Evolutionary conservation across 2,797 vertebrate genomes (phyloP).

Genomic region (Tapera naevia): DNA sequence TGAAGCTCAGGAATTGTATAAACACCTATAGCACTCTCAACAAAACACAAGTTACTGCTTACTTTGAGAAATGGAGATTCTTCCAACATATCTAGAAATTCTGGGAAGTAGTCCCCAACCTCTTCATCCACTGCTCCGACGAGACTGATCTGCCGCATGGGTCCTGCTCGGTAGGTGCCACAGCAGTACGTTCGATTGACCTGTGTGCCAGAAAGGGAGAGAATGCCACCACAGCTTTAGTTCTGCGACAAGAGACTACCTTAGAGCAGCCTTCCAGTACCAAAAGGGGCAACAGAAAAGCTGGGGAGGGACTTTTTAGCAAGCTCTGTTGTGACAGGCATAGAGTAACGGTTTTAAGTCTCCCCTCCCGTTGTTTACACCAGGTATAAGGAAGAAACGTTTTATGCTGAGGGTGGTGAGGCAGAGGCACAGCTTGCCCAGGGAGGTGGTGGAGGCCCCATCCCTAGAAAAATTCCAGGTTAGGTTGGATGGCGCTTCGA

Average conservation of each 20-base stretch:
- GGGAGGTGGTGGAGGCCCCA: too few species aligned
- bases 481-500: too few species aligned
- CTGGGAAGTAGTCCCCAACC: slow-evolving; percentile 96
- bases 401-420: too few species aligned
- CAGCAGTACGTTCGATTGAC: slow-evolving; percentile 96
- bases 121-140: slow-evolving; percentile 98
- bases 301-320: too few species aligned
- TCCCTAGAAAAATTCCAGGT: too few species aligned
- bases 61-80: slow-evolving; percentile 98
- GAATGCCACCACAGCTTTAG: not conserved
- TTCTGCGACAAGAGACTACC: not conserved
- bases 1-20: not conserved
- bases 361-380: too few species aligned
- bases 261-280: too few species aligned
- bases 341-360: too few species aligned
- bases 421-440: too few species aligned
- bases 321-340: too few species aligned
- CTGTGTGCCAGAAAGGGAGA: slow-evolving; percentile 66
- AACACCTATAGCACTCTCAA: not conserved
- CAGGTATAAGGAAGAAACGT: too few species aligned
- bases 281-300: too few species aligned
- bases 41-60: slow-evolving; percentile 30
- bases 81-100: slow-evolving; percentile 98
- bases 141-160: slow-evolving; percentile 98
- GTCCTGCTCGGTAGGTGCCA: slow-evolving; percentile 94